Evolutionary conservation across 2,888 invertebrate genomes (phyloP).

Genomic region (Masnerella sp.): DNA sequence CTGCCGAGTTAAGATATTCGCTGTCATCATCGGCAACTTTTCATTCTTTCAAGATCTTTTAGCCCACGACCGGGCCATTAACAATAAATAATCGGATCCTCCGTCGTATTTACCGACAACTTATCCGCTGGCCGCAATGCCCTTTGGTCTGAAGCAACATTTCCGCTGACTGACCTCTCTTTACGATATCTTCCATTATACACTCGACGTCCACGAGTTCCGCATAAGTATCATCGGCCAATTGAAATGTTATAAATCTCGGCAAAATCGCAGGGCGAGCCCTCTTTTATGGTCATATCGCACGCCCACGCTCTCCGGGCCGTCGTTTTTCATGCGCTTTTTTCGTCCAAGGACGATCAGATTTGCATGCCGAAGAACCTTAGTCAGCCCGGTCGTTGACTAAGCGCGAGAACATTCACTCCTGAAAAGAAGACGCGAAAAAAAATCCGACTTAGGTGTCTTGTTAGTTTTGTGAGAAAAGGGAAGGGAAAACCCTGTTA

Average conservation of each 20-base stretch:
- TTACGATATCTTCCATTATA: constrained; percentile 58
- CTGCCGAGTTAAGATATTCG: no score
- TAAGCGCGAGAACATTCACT: constrained; percentile 63
- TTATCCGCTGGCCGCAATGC: constrained; percentile 40
- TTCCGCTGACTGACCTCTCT: constrained; percentile 56
- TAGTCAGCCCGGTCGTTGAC: constrained; percentile 66
- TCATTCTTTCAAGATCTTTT: no score
- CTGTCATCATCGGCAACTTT: no score
- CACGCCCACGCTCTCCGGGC: constrained; percentile 55
- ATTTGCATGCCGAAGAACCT: constrained; percentile 73
- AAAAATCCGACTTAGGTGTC: no score
- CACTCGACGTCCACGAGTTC: constrained; percentile 48
- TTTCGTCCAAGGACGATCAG: constrained; percentile 56
- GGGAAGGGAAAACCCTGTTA: no score
- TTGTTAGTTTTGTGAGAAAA: no score
- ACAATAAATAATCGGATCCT: constrained; percentile 43
- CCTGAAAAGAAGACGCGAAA: constrained; percentile 58
- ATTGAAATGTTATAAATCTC: constrained; percentile 63
- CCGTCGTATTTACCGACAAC: constrained; percentile 25
- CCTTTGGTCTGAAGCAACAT: constrained; percentile 50
- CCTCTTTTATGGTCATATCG: constrained; percentile 55
- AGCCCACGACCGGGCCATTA: not conserved
- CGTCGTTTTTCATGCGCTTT: constrained; percentile 51
- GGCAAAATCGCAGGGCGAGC: constrained; percentile 48
- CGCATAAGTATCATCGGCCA: constrained; percentile 57